A percentile compares a stretch with the other conserved stretches of the same genome.
These are phyloP conservation scores for Catharus fuscescens DNA, from an alignment of 2,113 vertebrate genomes.

Conservation along the genomic window DNA sequence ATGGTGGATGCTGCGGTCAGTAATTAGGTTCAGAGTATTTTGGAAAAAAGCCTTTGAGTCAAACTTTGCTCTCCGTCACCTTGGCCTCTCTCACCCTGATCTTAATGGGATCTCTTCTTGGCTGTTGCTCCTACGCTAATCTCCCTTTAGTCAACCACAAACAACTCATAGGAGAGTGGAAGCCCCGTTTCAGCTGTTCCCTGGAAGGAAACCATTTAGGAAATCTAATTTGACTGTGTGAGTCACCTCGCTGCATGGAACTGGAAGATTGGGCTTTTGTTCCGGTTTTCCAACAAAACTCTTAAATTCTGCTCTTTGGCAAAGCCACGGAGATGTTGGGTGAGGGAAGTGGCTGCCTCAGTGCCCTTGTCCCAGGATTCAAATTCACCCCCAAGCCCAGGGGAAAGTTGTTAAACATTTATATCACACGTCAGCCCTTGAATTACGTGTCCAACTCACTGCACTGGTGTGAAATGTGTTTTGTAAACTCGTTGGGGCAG, in stretches of 20 bases:
- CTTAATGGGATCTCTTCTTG: constrained; percentile 62
- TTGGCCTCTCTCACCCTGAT: constrained; percentile 8
- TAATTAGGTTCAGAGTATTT: not conserved
- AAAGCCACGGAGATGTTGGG: not conserved
- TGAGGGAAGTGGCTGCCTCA: not conserved
- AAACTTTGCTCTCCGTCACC: not conserved
- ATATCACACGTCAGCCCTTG: not conserved
- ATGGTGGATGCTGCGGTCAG: not conserved
- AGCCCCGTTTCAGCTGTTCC: constrained; percentile 43
- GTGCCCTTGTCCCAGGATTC: not conserved
- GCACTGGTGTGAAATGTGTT: not conserved
- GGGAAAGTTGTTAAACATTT: not conserved
- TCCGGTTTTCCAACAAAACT: not conserved
- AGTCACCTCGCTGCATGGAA: constrained; percentile 20
- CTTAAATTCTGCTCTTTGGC: not conserved
- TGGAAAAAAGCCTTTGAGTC: constrained; percentile 12
- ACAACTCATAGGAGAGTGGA: constrained; percentile 43
- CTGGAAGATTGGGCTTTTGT: not conserved
- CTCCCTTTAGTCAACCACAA: constrained; percentile 43
- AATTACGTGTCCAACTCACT: fast-evolving
- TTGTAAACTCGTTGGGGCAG: not conserved
- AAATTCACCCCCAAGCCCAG: not conserved
- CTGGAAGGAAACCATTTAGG: constrained; percentile 45
- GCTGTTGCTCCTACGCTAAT: constrained; percentile 7
- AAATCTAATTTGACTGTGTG: constrained; percentile 24